Evolutionary conservation across 2,113 vertebrate genomes (phyloP), one percentile per base, ranked within the genome.

Genomic region (Donacobius atricapilla): DNA sequence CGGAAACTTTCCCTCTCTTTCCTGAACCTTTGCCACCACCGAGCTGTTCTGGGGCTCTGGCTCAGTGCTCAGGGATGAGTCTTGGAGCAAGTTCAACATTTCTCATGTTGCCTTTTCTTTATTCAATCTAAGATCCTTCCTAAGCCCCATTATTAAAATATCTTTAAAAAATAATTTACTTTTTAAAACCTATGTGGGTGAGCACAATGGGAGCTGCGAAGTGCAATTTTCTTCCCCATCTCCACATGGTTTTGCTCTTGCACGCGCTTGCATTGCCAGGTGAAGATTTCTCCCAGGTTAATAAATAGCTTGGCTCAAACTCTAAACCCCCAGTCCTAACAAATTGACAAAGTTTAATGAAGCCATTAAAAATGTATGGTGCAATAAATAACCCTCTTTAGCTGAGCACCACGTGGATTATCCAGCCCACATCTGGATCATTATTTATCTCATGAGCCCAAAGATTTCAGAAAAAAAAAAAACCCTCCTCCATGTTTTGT

Each of bases 381-480:
- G 92, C 89, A 85, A 68, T 84, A 87, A 91, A 82, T 72, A 78
- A 85, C 47, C 56, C 17, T 9, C n/a, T 69, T 89, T 20, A 81
- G 58, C 56, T 13, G 58, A 95, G 77, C 73, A 68, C 66, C 31
- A 2, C 13, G 7, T 71, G 86, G 66, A 51, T 87, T 73, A 70
- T n/a, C 75, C 91, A 76, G 72, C 77, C 90, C 71, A 61, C 81
- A 78, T 73, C 90, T 94, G 95, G 78, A 78, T 73, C 61, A 10
- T 72, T 77, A 75, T 91, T 87, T 73, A 90, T 77, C 85, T 81
- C 80, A 10, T 1, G 63, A 75, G 73, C 33, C 82, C 73, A 42
- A 53, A 82, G 23, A 19, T 73, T 79, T 53, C 21, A 5, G 7
- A 51, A 44, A 65, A 58, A 47, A 14, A 42, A 40, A 65, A 83